Evolutionary conservation across 2,797 vertebrate genomes (phyloP).

Genomic region (Hirundo rustica): DNA sequence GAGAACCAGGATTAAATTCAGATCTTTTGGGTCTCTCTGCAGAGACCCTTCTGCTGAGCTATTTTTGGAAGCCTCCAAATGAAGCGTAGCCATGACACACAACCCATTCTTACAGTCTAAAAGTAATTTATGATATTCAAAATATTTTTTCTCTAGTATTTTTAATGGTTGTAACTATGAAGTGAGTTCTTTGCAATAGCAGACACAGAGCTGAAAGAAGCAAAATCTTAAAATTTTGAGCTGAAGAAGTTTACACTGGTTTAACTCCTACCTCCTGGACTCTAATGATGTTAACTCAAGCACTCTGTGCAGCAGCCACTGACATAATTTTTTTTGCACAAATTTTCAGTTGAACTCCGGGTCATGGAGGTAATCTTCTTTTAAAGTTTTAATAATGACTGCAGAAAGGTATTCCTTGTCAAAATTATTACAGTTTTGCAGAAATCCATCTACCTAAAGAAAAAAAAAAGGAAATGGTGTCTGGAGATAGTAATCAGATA

Average conservation of each 20-base stretch:
- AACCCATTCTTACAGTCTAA: not conserved
- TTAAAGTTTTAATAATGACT: slow-evolving; percentile 75
- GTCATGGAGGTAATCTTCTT: slow-evolving; percentile 79
- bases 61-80: slow-evolving; percentile 2
- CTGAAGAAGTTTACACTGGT: not conserved
- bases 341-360: slow-evolving; percentile 83
- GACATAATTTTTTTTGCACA: slow-evolving; percentile 77
- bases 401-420: slow-evolving; percentile 80
- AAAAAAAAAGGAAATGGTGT: not conserved
- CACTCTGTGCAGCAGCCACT: slow-evolving; percentile 76
- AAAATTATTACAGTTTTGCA: slow-evolving; percentile 82
- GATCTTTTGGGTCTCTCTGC: not conserved
- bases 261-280: slow-evolving; percentile 75
- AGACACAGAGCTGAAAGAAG: not conserved
- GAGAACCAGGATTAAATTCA: slow-evolving; percentile 33
- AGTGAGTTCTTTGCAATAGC: not conserved
- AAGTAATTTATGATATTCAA: not conserved
- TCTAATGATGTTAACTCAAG: slow-evolving; percentile 81
- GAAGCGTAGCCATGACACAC: not conserved
- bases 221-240: not conserved
- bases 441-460: slow-evolving; percentile 78
- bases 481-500: not conserved
- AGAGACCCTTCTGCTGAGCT: not conserved
- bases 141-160: not conserved
- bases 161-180: not conserved